phyloP scores from a whole-genome alignment of 1,140 invertebrate species.

The Diachasmimorpha longicaudata region DNA sequence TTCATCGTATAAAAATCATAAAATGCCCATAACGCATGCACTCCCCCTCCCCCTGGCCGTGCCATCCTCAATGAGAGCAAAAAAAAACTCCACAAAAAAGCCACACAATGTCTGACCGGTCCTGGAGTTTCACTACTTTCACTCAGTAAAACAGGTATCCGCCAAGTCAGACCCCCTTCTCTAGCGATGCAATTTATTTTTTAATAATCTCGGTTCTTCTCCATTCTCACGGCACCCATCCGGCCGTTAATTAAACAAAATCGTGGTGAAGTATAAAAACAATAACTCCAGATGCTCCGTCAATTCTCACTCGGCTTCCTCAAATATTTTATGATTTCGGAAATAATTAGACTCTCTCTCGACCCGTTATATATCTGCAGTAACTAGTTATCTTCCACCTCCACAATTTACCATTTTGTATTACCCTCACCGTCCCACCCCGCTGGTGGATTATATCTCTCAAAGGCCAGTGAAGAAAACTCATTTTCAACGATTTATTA shows the following conservation, averaged over 20 bases:
- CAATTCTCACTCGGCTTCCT: background rate
- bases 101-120: background rate
- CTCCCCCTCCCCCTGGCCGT: background rate
- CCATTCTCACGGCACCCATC: too few relatives aligned
- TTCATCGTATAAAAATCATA: background rate
- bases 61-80: background rate
- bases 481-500: constrained; percentile 17
- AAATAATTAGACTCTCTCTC: background rate
- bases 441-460: background rate
- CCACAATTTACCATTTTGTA: background rate
- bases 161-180: background rate
- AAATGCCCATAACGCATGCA: background rate
- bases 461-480: constrained; percentile 1
- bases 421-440: background rate
- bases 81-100: background rate
- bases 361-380: background rate
- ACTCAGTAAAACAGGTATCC: background rate
- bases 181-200: background rate
- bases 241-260: background rate
- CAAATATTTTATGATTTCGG: background rate
- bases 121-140: background rate
- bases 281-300: background rate
- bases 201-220: background rate
- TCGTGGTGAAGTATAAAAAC: background rate
- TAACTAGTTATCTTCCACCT: background rate